A percentile compares a stretch with the other conserved stretches of the same genome.
phyloP scores from a whole-genome alignment of 2,888 invertebrate species.

The Zaprionus lineosus region DNA sequence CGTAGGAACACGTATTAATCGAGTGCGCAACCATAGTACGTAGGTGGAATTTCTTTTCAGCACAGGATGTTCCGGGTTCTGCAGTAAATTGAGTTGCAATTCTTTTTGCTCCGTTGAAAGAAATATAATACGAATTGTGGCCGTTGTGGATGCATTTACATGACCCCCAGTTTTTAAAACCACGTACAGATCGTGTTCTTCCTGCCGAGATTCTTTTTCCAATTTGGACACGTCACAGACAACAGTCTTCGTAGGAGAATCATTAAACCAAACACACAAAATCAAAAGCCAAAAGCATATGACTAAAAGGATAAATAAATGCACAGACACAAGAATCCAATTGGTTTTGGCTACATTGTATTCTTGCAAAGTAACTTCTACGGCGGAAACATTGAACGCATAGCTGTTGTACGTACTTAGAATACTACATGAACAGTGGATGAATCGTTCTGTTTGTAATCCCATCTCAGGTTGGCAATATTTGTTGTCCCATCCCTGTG shows the following conservation, averaged over 20 bases:
- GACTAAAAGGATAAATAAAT: neutral
- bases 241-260: conserved; percentile 23
- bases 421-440: conserved; percentile 37
- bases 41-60: conserved; percentile 44
- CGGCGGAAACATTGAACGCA: conserved; percentile 21
- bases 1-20: conserved; percentile 58
- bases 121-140: conserved; percentile 44
- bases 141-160: conserved; percentile 44
- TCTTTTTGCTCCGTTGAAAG: conserved; percentile 20
- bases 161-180: conserved; percentile 54
- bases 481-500: conserved; percentile 15
- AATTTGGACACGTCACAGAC: conserved; percentile 32
- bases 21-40: conserved; percentile 40
- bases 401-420: conserved; percentile 62
- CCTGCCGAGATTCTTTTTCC: conserved; percentile 14
- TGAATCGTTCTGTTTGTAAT: neutral
- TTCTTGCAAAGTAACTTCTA: conserved; percentile 11
- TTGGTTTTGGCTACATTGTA: neutral
- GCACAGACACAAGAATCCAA: fast-evolving
- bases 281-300: neutral
- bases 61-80: conserved; percentile 47
- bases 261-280: conserved; percentile 11
- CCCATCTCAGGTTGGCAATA: conserved; percentile 36
- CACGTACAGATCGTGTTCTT: conserved; percentile 53
- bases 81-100: conserved; percentile 33